phyloP scores from a whole-genome alignment of 2,888 invertebrate species.

The Prionchulus punctatus region DNA sequence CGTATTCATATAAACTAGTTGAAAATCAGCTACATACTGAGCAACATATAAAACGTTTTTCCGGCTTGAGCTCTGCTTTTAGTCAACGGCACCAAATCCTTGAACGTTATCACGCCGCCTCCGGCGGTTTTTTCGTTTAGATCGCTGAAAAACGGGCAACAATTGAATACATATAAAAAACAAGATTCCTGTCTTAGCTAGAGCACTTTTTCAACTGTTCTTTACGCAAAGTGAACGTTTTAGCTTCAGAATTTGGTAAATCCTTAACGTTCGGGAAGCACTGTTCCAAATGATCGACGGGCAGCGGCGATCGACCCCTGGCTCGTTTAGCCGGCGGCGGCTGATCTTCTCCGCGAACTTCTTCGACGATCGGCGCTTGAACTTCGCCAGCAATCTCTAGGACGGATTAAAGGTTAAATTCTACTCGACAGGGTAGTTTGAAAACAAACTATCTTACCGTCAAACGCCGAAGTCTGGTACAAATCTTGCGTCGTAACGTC shows the following conservation, averaged over 20 bases:
- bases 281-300: not conserved
- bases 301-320: not conserved
- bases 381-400: no score
- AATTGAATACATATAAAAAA: not conserved
- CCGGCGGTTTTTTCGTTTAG: not conserved
- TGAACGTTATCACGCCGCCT: not conserved
- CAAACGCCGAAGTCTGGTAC: no score
- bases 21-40: no score
- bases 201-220: not conserved
- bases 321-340: not conserved
- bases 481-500: no score
- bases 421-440: no score
- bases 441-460: no score
- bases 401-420: no score
- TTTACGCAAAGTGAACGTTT: not conserved
- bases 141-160: not conserved
- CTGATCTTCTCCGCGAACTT: no score
- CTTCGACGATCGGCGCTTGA: no score
- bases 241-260: not conserved
- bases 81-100: not conserved
- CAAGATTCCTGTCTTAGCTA: not conserved
- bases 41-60: not conserved
- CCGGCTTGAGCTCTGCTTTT: not conserved
- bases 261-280: not conserved
- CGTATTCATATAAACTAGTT: no score